These are phyloP conservation scores for Oriolus oriolus DNA, from an alignment of 2,113 vertebrate species.

Conservation along the genomic window DNA sequence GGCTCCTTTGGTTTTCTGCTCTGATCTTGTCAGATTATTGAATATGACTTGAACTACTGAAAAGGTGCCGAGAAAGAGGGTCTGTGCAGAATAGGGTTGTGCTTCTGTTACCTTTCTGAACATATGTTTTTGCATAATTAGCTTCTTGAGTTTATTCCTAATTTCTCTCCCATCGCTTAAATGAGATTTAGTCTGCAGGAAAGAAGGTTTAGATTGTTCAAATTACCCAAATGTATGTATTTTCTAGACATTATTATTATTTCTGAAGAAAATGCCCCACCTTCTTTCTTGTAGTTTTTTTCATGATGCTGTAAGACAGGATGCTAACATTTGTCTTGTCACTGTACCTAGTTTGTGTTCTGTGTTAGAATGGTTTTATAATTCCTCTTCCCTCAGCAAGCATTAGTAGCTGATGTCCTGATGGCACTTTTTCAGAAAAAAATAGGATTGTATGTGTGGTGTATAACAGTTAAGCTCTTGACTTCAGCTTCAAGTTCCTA, in stretches of 20 bases:
- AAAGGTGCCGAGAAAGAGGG: not conserved
- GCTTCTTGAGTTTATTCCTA: not conserved
- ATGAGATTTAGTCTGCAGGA: not conserved
- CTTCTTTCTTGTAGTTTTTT: not conserved
- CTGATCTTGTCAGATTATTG: not conserved
- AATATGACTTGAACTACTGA: not conserved
- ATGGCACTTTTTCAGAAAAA: not conserved
- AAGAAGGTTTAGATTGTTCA: not conserved
- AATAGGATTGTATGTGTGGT: not conserved
- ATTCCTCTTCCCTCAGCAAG: not conserved
- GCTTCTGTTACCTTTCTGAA: not conserved
- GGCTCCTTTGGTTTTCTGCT: not conserved
- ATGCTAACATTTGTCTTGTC: not conserved
- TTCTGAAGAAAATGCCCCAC: not conserved
- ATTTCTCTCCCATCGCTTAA: not conserved
- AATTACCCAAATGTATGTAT: not conserved
- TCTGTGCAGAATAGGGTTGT: not conserved
- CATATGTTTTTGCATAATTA: not conserved
- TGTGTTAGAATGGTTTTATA: not conserved
- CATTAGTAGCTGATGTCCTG: not conserved
- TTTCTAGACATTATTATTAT: not conserved
- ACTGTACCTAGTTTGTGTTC: not conserved
- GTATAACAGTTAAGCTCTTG: not conserved
- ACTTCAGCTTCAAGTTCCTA: not conserved
- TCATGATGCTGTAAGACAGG: not conserved